Conservation (phyloP, 2,888 invertebrate species). For the Cyrtodaria siliqua region DNA sequence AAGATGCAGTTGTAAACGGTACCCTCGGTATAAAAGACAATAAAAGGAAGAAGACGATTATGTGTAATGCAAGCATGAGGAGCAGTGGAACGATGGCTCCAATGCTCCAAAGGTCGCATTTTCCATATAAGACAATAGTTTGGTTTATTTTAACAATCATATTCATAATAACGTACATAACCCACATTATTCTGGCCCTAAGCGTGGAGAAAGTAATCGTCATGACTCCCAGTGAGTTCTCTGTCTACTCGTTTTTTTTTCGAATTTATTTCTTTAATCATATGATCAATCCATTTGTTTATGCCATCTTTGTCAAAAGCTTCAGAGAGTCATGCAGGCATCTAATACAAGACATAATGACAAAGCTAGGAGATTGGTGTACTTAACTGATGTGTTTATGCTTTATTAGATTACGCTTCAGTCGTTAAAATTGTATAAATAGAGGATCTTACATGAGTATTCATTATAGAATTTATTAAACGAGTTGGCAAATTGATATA, state of each 20-base stretch:
- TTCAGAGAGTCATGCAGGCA: constrained; percentile 36
- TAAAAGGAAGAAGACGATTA: background rate
- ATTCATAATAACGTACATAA: constrained; percentile 41
- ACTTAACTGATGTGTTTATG: too few relatives aligned
- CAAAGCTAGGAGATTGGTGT: too few relatives aligned
- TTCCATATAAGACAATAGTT: constrained; percentile 52
- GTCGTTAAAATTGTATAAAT: too few relatives aligned
- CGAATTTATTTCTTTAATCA: constrained; percentile 49
- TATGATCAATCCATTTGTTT: constrained; percentile 47
- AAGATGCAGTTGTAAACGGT: constrained; percentile 23
- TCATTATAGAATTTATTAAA: too few relatives aligned
- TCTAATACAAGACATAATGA: constrained; percentile 24
- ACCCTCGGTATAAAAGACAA: constrained; percentile 30
- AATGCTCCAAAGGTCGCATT: constrained; percentile 45
- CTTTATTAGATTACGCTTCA: too few relatives aligned
- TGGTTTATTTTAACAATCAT: constrained; percentile 50
- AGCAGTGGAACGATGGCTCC: constrained; percentile 39
- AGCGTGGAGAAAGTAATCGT: constrained; percentile 17
- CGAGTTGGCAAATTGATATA: too few relatives aligned
- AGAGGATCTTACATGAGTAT: too few relatives aligned
- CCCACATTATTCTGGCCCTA: constrained; percentile 31
- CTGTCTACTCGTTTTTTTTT: constrained; percentile 41
- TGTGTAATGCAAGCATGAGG: constrained; percentile 8
- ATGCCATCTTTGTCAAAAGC: constrained; percentile 30
- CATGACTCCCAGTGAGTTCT: constrained; percentile 21